Evolutionary conservation across 2,888 invertebrate genomes (phyloP), one percentile per base, ranked within the genome.

Genomic region (Drosophila paranaensis): DNA sequence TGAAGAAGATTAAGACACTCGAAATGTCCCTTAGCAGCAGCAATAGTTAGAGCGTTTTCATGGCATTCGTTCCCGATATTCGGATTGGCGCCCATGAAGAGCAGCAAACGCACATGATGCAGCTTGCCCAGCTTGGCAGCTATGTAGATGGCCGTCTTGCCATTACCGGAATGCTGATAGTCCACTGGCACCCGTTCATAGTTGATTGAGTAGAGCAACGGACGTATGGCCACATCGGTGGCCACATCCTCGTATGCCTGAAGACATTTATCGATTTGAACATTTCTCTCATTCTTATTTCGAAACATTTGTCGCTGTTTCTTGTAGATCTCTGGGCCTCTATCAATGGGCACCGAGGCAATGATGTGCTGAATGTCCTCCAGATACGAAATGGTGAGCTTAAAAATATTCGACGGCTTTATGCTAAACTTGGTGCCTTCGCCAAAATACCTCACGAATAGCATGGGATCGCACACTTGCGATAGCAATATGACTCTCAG

Each of bases 81-180:
- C 3, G 85, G 85, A 74, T 87, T 71, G 3, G 89, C 89, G 9
- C 88, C 85, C 77, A 89, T 71, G 3, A 45, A 79, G 6, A 86
- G 45, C 10, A 86, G 27, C 27, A 89, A 11, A 0, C 80, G 72
- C 13, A 86, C 42, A 61, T 86, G 89, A 6, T 55, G 48, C 8
- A 48, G 53, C n/a, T 73, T 81, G 33, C 77, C 77, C 5, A 73
- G 46, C 13, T 81, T 71, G 10, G 76, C 60, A 39, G 85, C 85
- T 33, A 89, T 74, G 2, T 74, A 53, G 0, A 80, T 42, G 0
- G 88, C 89, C 2, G 85, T 81, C 27, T 79, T 81, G 2, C 89
- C 89, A 14, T 55, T 79, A 3, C 73, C 4, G 0, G 85, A 78
- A 53, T 86, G 85, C 11, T 79, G 79, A 45, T 86, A 86, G 39